These are phyloP conservation scores for Thelaira solivaga DNA, from an alignment of 2,888 invertebrate species.

Conservation along the genomic window DNA sequence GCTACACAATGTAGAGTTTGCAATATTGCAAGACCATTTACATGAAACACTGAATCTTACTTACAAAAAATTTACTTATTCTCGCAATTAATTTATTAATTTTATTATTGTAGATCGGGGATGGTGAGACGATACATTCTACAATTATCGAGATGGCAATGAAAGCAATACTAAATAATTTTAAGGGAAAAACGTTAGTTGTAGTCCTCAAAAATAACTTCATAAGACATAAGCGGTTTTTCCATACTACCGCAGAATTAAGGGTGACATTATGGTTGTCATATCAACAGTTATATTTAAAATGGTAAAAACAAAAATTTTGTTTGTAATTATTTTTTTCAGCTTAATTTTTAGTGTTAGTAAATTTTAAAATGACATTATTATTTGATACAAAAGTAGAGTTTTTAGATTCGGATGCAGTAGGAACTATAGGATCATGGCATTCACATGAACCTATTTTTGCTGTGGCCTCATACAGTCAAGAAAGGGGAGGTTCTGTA, in stretches of 20 bases:
- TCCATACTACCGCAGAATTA: too few relatives aligned
- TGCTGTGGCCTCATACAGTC: slow-evolving; percentile 91
- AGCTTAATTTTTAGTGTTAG: neutral
- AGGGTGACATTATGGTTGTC: slow-evolving; percentile 31
- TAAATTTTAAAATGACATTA: slow-evolving; percentile 81
- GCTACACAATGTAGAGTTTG: too few relatives aligned
- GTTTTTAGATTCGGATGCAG: slow-evolving; percentile 85
- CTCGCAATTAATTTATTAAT: too few relatives aligned
- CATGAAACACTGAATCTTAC: too few relatives aligned
- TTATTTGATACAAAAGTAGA: slow-evolving; percentile 91
- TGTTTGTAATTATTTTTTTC: neutral
- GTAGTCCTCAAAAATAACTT: neutral
- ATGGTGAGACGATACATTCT: too few relatives aligned
- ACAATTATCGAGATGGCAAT: too few relatives aligned
- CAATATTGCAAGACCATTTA: too few relatives aligned
- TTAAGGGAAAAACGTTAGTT: too few relatives aligned
- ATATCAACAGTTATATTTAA: slow-evolving; percentile 55
- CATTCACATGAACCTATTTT: slow-evolving; percentile 88
- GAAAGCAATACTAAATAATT: too few relatives aligned
- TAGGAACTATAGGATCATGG: slow-evolving; percentile 90
- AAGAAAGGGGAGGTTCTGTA: slow-evolving; percentile 92
- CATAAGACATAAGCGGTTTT: neutral
- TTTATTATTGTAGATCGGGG: too few relatives aligned
- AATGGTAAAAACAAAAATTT: neutral
- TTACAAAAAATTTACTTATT: too few relatives aligned